A percentile compares a stretch with the other conserved stretches of the same genome.
phyloP scores from a whole-genome alignment of 2,888 invertebrate genomes.

The Limnephilus auricula region DNA sequence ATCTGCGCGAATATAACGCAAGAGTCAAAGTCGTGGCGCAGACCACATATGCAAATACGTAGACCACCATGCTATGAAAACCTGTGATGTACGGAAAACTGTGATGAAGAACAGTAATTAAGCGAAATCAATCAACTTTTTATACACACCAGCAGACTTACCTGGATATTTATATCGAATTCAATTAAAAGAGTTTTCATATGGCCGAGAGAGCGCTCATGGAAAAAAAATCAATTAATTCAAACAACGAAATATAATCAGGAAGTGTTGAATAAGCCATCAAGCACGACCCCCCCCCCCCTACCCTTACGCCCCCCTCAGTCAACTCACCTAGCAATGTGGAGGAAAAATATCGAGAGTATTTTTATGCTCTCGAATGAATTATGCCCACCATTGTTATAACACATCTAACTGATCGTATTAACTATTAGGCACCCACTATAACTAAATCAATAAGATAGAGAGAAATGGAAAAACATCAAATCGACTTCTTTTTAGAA shows the following conservation, averaged over 20 bases:
- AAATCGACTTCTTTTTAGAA: no score
- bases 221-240: not conserved
- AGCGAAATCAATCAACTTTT: not conserved
- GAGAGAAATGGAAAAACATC: not conserved
- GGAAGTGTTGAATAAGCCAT: not conserved
- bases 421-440: not conserved
- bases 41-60: not conserved
- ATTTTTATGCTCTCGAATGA: not conserved
- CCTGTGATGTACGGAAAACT: not conserved
- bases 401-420: not conserved
- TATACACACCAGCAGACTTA: not conserved
- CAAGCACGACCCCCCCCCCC: not conserved
- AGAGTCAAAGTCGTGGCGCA: not conserved
- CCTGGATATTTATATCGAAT: not conserved
- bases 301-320: no score
- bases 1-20: not conserved
- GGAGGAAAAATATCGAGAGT: not conserved
- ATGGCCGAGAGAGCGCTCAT: not conserved
- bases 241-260: not conserved
- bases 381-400: not conserved
- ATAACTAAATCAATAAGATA: not conserved
- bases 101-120: not conserved
- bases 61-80: not conserved
- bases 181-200: not conserved
- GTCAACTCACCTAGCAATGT: not conserved